Conservation (phyloP, 2,113 vertebrate genomes). For the Planiliza haematocheilus region DNA sequence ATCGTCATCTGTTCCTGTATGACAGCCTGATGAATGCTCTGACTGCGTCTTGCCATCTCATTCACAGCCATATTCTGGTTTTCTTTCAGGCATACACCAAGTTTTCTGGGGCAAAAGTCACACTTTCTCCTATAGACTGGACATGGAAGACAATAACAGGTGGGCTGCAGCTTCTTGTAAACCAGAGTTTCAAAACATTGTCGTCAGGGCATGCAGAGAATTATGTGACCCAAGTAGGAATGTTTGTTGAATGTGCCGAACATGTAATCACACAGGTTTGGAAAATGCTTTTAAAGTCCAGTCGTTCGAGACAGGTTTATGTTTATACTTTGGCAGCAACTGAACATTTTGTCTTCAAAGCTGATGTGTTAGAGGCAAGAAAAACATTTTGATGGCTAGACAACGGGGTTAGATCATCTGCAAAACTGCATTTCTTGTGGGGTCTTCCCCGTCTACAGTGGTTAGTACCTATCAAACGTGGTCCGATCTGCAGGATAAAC, state of each 20-base stretch:
- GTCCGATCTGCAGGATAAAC: too few species aligned
- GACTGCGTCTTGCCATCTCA: background rate
- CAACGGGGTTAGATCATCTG: too few species aligned
- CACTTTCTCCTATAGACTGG: conserved; percentile 87
- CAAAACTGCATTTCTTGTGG: too few species aligned
- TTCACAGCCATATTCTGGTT: background rate
- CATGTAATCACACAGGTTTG: background rate
- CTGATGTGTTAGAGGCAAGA: too few species aligned
- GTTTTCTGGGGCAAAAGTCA: conserved; percentile 91
- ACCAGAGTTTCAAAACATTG: background rate
- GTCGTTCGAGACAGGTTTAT: too few species aligned
- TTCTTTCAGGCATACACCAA: conserved; percentile 91
- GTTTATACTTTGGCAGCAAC: too few species aligned
- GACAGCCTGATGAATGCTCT: background rate
- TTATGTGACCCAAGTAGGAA: background rate
- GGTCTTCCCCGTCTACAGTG: too few species aligned
- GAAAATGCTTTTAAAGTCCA: background rate
- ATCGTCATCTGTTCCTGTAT: background rate
- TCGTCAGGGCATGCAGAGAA: background rate
- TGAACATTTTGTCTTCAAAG: too few species aligned
- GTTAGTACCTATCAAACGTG: too few species aligned
- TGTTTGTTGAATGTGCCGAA: background rate
- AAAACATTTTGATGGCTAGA: too few species aligned
- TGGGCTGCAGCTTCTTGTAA: conserved; percentile 70
- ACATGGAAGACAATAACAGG: conserved; percentile 93